These are phyloP conservation scores for Cynocephalus volans DNA, from an alignment of 2,113 vertebrate genomes.

Conservation along the genomic window DNA sequence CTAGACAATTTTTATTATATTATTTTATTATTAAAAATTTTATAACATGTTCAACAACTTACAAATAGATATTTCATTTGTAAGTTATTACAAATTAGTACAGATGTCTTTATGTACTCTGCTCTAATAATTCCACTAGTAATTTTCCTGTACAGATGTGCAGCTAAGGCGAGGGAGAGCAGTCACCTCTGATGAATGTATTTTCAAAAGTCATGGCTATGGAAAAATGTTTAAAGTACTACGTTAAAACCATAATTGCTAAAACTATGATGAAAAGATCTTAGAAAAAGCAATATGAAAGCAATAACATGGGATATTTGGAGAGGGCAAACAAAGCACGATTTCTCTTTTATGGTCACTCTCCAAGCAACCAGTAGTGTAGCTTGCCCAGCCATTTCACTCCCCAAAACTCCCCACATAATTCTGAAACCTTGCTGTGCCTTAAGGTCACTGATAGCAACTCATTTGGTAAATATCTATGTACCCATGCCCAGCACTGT, in stretches of 20 bases:
- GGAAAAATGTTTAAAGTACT: not conserved
- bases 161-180: not conserved
- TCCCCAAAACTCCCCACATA: not conserved
- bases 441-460: not conserved
- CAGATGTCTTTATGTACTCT: not conserved
- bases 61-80: not conserved
- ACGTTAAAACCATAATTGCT: not conserved
- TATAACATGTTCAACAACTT: not conserved
- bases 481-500: not conserved
- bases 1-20: not conserved
- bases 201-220: not conserved
- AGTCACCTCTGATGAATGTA: not conserved
- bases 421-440: not conserved
- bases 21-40: not conserved
- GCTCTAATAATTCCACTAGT: not conserved
- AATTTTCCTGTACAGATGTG: not conserved
- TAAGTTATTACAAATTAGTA: too few relatives aligned
- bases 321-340: not conserved
- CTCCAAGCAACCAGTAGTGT: not conserved
- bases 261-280: not conserved
- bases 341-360: not conserved
- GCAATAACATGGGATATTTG: not conserved
- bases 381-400: not conserved
- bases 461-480: not conserved
- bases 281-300: not conserved